A percentile compares a stretch with the other conserved stretches of the same genome.
These are phyloP conservation scores for Pteromalus puparum DNA, from an alignment of 1,140 invertebrate species.

Conservation along the genomic window DNA sequence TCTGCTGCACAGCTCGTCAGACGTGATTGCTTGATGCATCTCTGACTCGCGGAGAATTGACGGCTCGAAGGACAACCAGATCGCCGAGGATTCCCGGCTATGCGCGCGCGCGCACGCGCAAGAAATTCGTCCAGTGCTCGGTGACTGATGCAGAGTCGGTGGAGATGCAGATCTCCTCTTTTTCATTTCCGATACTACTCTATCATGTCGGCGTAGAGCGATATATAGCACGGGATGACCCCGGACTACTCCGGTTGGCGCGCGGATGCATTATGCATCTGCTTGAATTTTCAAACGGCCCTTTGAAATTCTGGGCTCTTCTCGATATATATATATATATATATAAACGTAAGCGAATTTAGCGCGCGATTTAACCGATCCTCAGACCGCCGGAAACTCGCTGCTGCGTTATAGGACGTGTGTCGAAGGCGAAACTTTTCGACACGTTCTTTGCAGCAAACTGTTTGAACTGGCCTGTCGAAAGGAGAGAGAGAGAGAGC, in stretches of 20 bases:
- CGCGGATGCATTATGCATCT: conserved; percentile 31
- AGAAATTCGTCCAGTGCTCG: background rate
- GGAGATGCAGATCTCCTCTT: conserved; percentile 7
- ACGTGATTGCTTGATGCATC: conserved; percentile 46
- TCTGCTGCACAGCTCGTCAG: background rate
- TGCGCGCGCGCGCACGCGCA: background rate
- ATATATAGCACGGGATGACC: background rate
- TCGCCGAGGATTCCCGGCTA: background rate
- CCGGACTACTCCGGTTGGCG: too few relatives aligned
- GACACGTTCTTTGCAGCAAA: conserved; percentile 34
- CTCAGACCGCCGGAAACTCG: conserved; percentile 20
- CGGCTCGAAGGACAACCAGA: conserved; percentile 8
- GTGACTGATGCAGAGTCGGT: background rate
- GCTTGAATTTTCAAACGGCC: conserved; percentile 5
- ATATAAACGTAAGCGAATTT: conserved; percentile 65
- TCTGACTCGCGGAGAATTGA: conserved; percentile 17
- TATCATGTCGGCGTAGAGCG: background rate
- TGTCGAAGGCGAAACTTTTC: conserved; percentile 44
- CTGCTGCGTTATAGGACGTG: background rate
- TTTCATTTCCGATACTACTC: background rate
- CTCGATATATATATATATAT: too few relatives aligned
- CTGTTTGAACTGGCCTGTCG: conserved; percentile 46
- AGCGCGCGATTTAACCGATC: conserved; percentile 65
- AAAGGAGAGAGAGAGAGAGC: background rate
- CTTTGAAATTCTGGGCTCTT: conserved; percentile 29